These are phyloP conservation scores for Dynastes hyllus DNA, from an alignment of 2,888 invertebrate genomes.

Conservation along the genomic window DNA sequence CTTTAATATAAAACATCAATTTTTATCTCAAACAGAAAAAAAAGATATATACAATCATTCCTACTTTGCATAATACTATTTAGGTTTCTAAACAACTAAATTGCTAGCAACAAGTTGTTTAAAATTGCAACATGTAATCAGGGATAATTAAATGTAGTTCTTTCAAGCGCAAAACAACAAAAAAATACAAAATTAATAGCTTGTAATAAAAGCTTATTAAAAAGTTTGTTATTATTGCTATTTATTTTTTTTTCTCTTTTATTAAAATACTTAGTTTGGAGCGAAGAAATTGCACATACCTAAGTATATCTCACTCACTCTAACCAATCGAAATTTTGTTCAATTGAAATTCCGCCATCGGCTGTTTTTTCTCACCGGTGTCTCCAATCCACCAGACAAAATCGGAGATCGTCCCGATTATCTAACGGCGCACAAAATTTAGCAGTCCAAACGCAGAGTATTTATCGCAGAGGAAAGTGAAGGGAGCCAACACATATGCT, in stretches of 20 bases:
- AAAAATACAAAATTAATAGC: background rate
- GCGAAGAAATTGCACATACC: conserved; percentile 3
- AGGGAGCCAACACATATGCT: conserved; percentile 53
- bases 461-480: conserved; percentile 52
- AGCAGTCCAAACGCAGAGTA: conserved; percentile 4
- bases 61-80: background rate
- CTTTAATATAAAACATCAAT: too few species aligned
- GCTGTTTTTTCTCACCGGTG: background rate
- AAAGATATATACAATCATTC: too few species aligned
- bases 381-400: conserved; percentile 18
- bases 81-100: too few species aligned
- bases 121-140: background rate
- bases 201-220: background rate
- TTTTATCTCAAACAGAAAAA: too few species aligned
- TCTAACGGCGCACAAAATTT: conserved; percentile 19
- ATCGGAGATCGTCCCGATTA: conserved; percentile 10
- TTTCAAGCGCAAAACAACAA: background rate
- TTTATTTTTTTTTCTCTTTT: background rate
- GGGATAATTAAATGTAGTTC: too few species aligned
- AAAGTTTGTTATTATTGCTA: background rate
- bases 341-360: background rate
- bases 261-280: background rate
- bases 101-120: background rate
- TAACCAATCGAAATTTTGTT: background rate
- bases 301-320: background rate